A percentile compares a stretch with the other conserved stretches of the same genome.
phyloP scores from a whole-genome alignment of 1,140 invertebrate species.

The Thaumatotibia leucotreta region DNA sequence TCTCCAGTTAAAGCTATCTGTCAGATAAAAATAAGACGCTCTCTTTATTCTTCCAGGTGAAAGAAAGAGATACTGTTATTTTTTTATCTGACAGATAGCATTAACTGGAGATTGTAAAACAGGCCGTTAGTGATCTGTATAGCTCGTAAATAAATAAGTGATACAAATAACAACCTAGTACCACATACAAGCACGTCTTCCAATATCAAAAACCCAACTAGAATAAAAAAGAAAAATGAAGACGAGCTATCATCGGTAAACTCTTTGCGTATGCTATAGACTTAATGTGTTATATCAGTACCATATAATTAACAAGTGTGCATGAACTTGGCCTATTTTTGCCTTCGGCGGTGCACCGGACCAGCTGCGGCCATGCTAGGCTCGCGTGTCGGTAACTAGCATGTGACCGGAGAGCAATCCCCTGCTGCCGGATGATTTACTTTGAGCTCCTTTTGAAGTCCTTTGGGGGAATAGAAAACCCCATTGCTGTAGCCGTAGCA shows the following conservation, averaged over 20 bases:
- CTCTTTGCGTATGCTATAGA: neutral
- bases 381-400: neutral
- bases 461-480: neutral
- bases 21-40: too few relatives aligned
- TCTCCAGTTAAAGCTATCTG: too few relatives aligned
- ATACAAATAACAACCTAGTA: too few relatives aligned
- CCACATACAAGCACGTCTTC: too few relatives aligned
- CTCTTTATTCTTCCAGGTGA: too few relatives aligned
- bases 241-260: neutral
- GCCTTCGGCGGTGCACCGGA: neutral
- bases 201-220: too few relatives aligned
- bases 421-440: neutral
- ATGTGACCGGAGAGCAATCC: neutral
- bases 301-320: neutral
- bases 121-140: too few relatives aligned
- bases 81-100: too few relatives aligned
- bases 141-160: too few relatives aligned
- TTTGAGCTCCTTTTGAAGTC: neutral
- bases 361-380: neutral
- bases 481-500: neutral
- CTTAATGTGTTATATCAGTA: neutral
- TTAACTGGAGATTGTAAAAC: too few relatives aligned
- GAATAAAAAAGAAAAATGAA: too few relatives aligned
- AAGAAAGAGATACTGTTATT: too few relatives aligned
- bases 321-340: neutral